These are phyloP conservation scores for Drosophila malerkotliana DNA, from an alignment of 1,140 invertebrate genomes.

Conservation along the genomic window DNA sequence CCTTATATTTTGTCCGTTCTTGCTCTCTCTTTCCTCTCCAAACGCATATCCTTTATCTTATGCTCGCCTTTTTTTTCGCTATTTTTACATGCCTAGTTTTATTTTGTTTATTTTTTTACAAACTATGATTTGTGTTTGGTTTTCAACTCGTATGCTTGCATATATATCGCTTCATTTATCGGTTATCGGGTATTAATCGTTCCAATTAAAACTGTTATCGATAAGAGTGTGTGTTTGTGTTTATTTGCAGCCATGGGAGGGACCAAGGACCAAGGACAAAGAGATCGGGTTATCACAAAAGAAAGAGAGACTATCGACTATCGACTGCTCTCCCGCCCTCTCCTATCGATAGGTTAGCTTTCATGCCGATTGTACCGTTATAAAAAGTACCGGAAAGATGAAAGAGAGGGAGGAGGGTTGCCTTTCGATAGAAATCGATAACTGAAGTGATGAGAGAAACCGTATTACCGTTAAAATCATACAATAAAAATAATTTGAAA, in stretches of 20 bases:
- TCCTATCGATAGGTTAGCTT: slow-evolving; percentile 5
- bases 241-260: not conserved
- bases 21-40: slow-evolving; percentile 9
- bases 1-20: not conserved
- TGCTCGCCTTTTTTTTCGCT: slow-evolving; percentile 28
- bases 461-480: not conserved
- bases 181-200: slow-evolving; percentile 25
- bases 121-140: slow-evolving; percentile 77
- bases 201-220: slow-evolving; percentile 44
- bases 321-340: slow-evolving; percentile 24
- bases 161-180: slow-evolving; percentile 29
- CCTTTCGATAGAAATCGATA: not conserved
- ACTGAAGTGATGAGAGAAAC: not conserved
- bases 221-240: slow-evolving; percentile 5
- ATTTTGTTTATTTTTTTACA: slow-evolving; percentile 4
- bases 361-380: slow-evolving; percentile 16
- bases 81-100: slow-evolving; percentile 65
- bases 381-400: slow-evolving; percentile 8
- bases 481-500: not conserved
- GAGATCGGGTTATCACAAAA: slow-evolving; percentile 36
- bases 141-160: slow-evolving; percentile 35
- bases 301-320: slow-evolving; percentile 36
- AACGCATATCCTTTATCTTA: slow-evolving; percentile 14
- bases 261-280: not conserved
- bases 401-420: slow-evolving; percentile 15